These are phyloP conservation scores for Pristionchus mayeri DNA, from an alignment of 2,888 invertebrate genomes.

Conservation along the genomic window DNA sequence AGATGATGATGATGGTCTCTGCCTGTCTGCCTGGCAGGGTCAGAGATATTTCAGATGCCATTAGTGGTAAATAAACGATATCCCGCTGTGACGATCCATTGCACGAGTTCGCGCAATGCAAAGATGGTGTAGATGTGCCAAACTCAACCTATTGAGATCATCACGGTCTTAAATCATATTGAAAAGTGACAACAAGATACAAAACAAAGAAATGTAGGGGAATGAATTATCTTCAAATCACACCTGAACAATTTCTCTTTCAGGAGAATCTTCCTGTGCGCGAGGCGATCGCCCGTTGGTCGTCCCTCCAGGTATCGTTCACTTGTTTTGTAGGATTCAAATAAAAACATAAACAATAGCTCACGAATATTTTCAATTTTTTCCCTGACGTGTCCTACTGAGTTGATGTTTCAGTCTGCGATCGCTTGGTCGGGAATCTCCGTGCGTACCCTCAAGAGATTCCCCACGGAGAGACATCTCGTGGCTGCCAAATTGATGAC, in stretches of 20 bases:
- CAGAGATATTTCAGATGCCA: too few relatives aligned
- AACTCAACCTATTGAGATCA: too few relatives aligned
- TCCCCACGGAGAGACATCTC: slow-evolving; percentile 78
- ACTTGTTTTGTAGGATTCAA: not conserved
- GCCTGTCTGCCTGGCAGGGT: slow-evolving; percentile 68
- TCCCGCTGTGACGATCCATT: too few relatives aligned
- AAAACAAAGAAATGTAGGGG: too few relatives aligned
- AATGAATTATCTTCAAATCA: too few relatives aligned
- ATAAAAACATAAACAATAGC: not conserved
- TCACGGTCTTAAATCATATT: too few relatives aligned
- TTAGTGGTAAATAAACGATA: too few relatives aligned
- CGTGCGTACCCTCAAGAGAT: slow-evolving; percentile 77
- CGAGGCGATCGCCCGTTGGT: slow-evolving; percentile 73
- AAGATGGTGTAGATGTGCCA: too few relatives aligned
- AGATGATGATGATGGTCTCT: slow-evolving; percentile 75
- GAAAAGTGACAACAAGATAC: too few relatives aligned
- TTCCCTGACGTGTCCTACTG: not conserved
- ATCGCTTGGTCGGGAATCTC: slow-evolving; percentile 75
- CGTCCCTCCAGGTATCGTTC: slow-evolving; percentile 66
- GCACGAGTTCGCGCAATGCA: too few relatives aligned
- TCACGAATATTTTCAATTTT: not conserved
- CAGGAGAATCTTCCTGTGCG: slow-evolving; percentile 69
- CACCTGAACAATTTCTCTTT: too few relatives aligned
- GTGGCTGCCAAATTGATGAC: slow-evolving; percentile 79
- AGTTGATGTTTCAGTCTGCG: slow-evolving; percentile 63